A percentile compares a stretch with the other conserved stretches of the same genome.
Conservation (phyloP, 1,140 invertebrate species). For the Nephila pilipes region DNA sequence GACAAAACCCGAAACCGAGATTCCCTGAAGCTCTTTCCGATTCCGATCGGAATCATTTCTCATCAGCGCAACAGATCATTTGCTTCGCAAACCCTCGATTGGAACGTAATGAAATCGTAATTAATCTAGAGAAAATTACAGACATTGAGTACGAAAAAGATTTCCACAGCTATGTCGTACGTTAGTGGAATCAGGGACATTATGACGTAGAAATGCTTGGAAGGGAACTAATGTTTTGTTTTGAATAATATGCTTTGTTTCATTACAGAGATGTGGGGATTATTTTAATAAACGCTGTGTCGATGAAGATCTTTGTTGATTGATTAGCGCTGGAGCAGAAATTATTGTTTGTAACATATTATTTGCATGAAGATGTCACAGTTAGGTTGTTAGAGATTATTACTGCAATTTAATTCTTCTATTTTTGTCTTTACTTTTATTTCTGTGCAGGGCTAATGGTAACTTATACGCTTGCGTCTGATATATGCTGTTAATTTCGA, state of each 20-base stretch:
- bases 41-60: constrained; percentile 59
- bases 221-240: constrained; percentile 28
- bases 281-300: constrained; percentile 54
- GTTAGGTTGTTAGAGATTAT: constrained; percentile 48
- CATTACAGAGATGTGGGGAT: constrained; percentile 53
- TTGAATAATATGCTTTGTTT: constrained; percentile 31
- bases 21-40: neutral
- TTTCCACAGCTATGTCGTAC: neutral
- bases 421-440: neutral
- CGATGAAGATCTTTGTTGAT: constrained; percentile 16
- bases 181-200: constrained; percentile 28
- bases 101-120: constrained; percentile 75
- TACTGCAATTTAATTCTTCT: constrained; percentile 45
- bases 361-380: constrained; percentile 67
- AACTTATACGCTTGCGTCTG: neutral
- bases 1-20: neutral
- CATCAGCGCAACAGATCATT: constrained; percentile 68
- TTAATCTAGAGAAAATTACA: constrained; percentile 75
- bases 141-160: constrained; percentile 35
- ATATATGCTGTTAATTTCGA: neutral
- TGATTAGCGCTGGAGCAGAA: neutral
- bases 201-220: constrained; percentile 40
- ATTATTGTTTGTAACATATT: constrained; percentile 44
- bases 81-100: constrained; percentile 45
- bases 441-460: neutral